Evolutionary conservation across 2,113 vertebrate genomes (phyloP).

Genomic region (Anhinga anhinga): DNA sequence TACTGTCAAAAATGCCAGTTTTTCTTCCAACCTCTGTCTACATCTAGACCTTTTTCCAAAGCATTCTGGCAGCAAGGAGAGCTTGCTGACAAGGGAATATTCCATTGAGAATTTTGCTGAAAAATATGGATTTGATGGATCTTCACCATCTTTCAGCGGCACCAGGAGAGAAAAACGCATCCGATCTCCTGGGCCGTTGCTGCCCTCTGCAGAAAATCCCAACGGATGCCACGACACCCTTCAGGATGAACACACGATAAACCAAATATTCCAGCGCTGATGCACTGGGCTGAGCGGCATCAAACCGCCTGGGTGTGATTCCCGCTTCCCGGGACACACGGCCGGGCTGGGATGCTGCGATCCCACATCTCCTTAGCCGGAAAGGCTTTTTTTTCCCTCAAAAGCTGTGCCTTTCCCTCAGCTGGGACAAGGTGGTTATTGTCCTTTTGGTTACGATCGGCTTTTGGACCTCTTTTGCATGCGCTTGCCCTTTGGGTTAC

Average conservation of each 20-base stretch:
- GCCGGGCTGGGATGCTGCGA: accelerated
- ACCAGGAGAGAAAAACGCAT: accelerated
- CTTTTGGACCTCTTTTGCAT: background rate
- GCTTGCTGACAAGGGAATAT: background rate
- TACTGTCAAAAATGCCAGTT: background rate
- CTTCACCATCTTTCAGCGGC: background rate
- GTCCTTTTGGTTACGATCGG: too few relatives aligned
- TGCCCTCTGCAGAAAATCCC: conserved; percentile 25
- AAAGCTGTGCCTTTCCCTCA: background rate
- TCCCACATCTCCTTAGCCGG: accelerated
- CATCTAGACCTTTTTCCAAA: background rate
- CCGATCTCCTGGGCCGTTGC: background rate
- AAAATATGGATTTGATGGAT: background rate
- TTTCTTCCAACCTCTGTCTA: background rate
- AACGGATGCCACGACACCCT: background rate
- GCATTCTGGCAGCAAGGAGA: background rate
- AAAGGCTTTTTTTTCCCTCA: background rate
- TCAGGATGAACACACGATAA: accelerated
- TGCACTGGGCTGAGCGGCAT: accelerated
- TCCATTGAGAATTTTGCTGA: background rate
- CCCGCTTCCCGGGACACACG: accelerated
- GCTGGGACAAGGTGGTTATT: background rate
- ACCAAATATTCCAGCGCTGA: accelerated
- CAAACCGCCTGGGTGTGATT: accelerated
- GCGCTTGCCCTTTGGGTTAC: background rate